Base-by-base conservation (phyloP, 2,888 invertebrate species). In the Drosophila seclusa region DNA sequence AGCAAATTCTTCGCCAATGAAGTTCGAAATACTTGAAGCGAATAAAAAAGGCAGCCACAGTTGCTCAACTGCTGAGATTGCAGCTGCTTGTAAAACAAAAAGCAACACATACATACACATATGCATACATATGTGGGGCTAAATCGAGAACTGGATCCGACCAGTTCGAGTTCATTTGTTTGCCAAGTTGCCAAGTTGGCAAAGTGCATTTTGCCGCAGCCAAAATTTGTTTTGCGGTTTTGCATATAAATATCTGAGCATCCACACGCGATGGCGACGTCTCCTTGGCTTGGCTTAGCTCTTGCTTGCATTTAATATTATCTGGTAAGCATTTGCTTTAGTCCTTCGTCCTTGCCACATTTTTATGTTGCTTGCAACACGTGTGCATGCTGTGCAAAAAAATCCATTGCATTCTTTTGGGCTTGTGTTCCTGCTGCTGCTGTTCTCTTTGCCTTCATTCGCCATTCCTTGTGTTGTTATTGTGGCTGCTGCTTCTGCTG, bases 211-310 rank as follows among this genome's bases (percentile, higher is more conserved):
- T 77, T 74, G 87, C 87, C 85, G 80, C 88, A 85, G 66, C 69
- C 67, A 68, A 85, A 87, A 87, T 87, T 86, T 85, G 82, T 89
- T 87, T 84, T 89, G 85, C 76, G 85, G 85, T 80, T 82, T 82
- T 73, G 70, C 80, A 83, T 80, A 81, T 81, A 83, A 83, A 81
- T 83, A 81, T 77, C 71, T 69, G 73, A 68, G 74, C 68, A 68
- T 60, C 65, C 67, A 68, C 62, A 77, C 65, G 59, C 78, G 65
- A 74, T 52, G 54, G 38, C 49, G 49, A 60, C 45, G 42, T 57
- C 27, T 55, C 21, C 52, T 29, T 59, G 21, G 18, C 31, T 49
- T 66, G 55, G 53, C 58, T 63, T 61, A 70, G 74, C 67, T 80
- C 78, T 58, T 72, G 76, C 65, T 83, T 80, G 82, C 72, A 69